Evolutionary conservation across 2,113 vertebrate species (phyloP), one percentile per base, ranked within the genome.

Genomic region (Pelvicachromis taeniatus): DNA sequence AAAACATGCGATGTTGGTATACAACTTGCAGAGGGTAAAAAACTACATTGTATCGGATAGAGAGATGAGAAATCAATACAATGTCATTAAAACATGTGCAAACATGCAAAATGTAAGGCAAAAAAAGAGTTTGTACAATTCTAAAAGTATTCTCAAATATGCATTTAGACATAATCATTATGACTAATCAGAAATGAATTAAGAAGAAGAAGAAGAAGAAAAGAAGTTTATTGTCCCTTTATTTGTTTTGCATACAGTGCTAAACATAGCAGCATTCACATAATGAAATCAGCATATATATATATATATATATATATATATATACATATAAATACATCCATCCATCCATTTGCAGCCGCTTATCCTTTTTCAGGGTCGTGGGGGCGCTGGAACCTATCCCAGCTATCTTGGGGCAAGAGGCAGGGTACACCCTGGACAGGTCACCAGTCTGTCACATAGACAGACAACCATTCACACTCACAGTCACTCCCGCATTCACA

Each of bases 81-180:
- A 35, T 61, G 3, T 68, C 2, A 68, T 42, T 68, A 9, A 68
- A 42, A 42, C 63, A 40, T 68, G 33, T 21, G n/a, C 2, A 68
- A 42, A 68, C 38, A 42, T 23, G 42, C 38, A 68, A n/a, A 40
- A 1, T 40, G 14, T 68, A 42, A 45, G 63, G 7, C 38, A 10
- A 6, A 12, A 68, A 16, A 14, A 68, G 11, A 19, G 8, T 70
- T 70, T 45, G 38, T 26, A 26, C 65, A 70, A 70, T 26, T 70
- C 21, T 45, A 70, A 70, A 70, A 70, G 2, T 65, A 40, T 65
- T 0, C 61, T 65, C n/a, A 40, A 65, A 65, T 21, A 17, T 70
- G 86, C 83, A 77, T 83, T 65, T 65, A 90, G 65, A 81, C 77
- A 59, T 70, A 5, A 0, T 21, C 75, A 77, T 86, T 86, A 70